Percentiles rank a stretch among this genome's conserved stretches.
Evolutionary conservation across 2,797 vertebrate genomes (phyloP).

Genomic region (Rachycentron canadum): DNA sequence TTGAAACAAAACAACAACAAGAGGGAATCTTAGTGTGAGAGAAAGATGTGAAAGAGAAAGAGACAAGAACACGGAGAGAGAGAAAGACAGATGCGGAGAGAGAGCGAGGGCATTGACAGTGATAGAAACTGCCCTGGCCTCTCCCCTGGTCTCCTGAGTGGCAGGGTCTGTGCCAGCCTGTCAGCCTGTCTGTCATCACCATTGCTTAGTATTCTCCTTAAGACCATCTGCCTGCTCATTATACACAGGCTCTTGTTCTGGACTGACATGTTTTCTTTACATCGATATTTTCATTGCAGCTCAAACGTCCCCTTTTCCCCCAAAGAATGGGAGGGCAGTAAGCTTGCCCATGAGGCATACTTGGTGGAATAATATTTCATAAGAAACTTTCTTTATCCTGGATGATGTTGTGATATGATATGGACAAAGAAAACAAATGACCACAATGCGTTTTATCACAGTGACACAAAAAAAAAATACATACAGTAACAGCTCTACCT

Average conservation of each 20-base stretch:
- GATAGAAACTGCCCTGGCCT: conserved; percentile 80
- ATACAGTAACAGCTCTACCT: conserved; percentile 67
- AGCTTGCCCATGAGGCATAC: conserved; percentile 48
- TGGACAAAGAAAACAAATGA: conserved; percentile 70
- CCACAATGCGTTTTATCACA: conserved; percentile 64
- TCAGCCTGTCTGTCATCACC: conserved; percentile 85
- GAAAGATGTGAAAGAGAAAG: conserved; percentile 37
- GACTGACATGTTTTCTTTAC: conserved; percentile 85
- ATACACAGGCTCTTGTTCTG: conserved; percentile 80
- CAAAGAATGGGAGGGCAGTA: conserved; percentile 39
- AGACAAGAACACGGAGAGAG: conserved; percentile 32
- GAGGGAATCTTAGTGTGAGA: conserved; percentile 33
- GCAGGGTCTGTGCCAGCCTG: conserved; percentile 85
- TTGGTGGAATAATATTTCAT: conserved; percentile 68
- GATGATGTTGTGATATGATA: conserved; percentile 63
- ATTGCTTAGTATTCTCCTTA: conserved; percentile 87
- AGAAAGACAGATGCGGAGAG: background rate
- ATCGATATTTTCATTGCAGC: conserved; percentile 78
- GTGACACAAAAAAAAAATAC: conserved; percentile 31
- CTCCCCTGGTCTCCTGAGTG: conserved; percentile 83
- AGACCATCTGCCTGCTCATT: conserved; percentile 81
- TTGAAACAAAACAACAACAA: conserved; percentile 58
- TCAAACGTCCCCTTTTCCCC: conserved; percentile 56
- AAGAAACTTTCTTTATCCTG: conserved; percentile 67
- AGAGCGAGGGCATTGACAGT: conserved; percentile 76